phyloP scores from a whole-genome alignment of 2,113 vertebrate genomes.

The Alces alces region DNA sequence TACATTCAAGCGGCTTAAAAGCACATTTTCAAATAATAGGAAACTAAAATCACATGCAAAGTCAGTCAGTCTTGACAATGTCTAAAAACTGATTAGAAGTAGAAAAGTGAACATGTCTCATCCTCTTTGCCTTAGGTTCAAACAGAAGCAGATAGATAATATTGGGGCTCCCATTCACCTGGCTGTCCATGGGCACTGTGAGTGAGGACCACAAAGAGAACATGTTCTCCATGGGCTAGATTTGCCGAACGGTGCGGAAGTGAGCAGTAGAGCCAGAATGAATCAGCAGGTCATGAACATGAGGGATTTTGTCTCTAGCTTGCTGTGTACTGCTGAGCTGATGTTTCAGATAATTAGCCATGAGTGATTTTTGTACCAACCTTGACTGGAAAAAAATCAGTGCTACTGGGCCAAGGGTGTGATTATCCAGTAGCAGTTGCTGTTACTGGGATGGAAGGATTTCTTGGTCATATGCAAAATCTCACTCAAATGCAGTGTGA shows the following conservation, averaged over 20 bases:
- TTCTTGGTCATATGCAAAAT: neutral
- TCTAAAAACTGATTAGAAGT: conserved; percentile 22
- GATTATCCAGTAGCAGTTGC: neutral
- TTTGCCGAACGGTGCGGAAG: neutral
- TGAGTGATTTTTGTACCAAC: neutral
- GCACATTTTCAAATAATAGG: conserved; percentile 55
- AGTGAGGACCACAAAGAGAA: conserved; percentile 9
- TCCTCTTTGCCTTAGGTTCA: neutral
- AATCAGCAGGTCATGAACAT: neutral
- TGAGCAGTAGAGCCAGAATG: neutral
- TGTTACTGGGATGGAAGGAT: neutral
- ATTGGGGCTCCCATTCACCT: neutral
- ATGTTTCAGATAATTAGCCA: neutral
- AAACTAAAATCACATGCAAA: conserved; percentile 70
- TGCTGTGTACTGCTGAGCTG: neutral
- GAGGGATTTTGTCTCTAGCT: neutral
- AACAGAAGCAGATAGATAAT: neutral
- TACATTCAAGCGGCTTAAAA: conserved; percentile 76
- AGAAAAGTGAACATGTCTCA: neutral
- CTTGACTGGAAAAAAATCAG: neutral
- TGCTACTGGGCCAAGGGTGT: neutral
- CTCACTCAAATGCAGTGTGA: neutral
- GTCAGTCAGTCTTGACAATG: conserved; percentile 6
- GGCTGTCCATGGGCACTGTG: neutral
- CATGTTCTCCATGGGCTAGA: neutral